Conservation (phyloP, 1,140 invertebrate genomes). For the Aphidius gifuensis region DNA sequence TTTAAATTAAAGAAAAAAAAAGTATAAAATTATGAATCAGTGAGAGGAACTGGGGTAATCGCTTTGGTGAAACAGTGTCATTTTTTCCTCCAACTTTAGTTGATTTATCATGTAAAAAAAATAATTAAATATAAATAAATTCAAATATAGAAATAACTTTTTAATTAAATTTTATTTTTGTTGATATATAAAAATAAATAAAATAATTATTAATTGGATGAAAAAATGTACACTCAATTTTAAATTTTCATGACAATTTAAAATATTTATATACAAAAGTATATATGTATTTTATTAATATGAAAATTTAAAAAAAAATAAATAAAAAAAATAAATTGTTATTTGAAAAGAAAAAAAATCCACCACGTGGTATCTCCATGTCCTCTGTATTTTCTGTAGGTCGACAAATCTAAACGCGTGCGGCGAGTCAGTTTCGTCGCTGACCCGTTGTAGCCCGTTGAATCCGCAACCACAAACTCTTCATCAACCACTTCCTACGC, state of each 20-base stretch:
- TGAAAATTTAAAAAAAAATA: background rate
- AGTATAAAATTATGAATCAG: slow-evolving; percentile 14
- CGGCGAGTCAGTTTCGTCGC: slow-evolving; percentile 57
- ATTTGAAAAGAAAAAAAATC: slow-evolving; percentile 23
- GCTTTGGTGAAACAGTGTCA: slow-evolving; percentile 24
- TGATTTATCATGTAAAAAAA: too few relatives aligned
- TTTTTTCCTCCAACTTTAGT: slow-evolving; percentile 1
- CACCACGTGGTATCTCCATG: slow-evolving; percentile 47
- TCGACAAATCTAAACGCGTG: slow-evolving; percentile 57
- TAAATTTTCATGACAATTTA: background rate
- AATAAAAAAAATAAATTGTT: background rate
- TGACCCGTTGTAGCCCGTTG: slow-evolving; percentile 57
- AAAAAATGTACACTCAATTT: background rate
- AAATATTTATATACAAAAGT: slow-evolving; percentile 7
- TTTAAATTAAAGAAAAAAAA: slow-evolving; percentile 13
- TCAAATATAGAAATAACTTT: too few relatives aligned
- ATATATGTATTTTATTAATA: slow-evolving; percentile 12
- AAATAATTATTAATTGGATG: too few relatives aligned
- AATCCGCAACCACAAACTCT: slow-evolving; percentile 57
- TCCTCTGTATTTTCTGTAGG: slow-evolving; percentile 56
- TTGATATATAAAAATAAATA: too few relatives aligned
- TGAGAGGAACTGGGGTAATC: slow-evolving; percentile 26
- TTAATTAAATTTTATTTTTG: too few relatives aligned
- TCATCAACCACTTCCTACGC: slow-evolving; percentile 57
- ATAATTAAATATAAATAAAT: too few relatives aligned